These are phyloP conservation scores for Tiaroga cobitis DNA, from an alignment of 2,797 vertebrate genomes.

Conservation along the genomic window DNA sequence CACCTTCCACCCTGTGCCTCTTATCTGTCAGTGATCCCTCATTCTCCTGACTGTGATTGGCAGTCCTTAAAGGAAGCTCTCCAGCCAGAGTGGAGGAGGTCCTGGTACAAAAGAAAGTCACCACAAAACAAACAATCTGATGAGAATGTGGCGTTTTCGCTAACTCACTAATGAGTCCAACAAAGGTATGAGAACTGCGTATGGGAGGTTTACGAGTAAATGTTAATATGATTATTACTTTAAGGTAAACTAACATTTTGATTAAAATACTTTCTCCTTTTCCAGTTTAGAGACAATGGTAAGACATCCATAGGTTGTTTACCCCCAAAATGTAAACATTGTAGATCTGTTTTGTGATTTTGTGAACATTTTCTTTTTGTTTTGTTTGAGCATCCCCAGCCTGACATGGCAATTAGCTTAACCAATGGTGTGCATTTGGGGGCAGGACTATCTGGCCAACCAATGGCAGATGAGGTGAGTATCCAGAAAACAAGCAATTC, in stretches of 20 bases:
- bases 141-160: constrained; percentile 58
- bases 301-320: background rate
- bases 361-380: background rate
- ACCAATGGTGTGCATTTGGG: background rate
- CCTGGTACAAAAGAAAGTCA: constrained; percentile 64
- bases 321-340: background rate
- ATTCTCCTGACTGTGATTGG: constrained; percentile 71
- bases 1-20: constrained; percentile 51
- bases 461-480: background rate
- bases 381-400: background rate
- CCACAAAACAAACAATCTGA: constrained; percentile 72
- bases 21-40: constrained; percentile 65
- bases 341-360: background rate
- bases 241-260: background rate
- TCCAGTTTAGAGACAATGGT: background rate
- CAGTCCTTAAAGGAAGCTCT: constrained; percentile 76
- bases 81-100: constrained; percentile 71
- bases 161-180: constrained; percentile 25
- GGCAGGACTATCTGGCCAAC: too few relatives aligned
- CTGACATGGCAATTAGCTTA: background rate
- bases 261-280: background rate
- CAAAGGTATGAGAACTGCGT: constrained; percentile 27
- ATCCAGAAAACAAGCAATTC: background rate
- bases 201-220: background rate
- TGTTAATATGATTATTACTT: background rate